phyloP scores from a whole-genome alignment of 2,113 vertebrate species.

The Carassius gibelio region DNA sequence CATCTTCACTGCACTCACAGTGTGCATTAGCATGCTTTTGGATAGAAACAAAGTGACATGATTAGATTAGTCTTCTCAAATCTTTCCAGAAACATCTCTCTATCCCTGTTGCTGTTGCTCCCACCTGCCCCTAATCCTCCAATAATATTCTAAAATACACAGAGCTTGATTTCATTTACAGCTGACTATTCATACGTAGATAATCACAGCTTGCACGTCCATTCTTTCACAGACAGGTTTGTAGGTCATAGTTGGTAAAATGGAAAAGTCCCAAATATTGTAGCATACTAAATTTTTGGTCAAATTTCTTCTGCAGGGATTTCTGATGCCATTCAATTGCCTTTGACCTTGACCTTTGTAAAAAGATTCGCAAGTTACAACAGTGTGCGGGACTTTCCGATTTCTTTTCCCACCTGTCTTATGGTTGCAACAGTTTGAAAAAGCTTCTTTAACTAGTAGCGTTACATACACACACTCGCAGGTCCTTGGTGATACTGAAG shows the following conservation, averaged over 20 bases:
- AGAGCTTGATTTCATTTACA: neutral
- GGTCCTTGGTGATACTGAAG: constrained; percentile 77
- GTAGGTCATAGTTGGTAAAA: neutral
- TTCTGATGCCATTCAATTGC: neutral
- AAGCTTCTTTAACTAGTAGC: neutral
- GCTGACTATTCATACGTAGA: neutral
- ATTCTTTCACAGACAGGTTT: neutral
- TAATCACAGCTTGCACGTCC: neutral
- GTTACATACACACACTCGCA: constrained; percentile 81
- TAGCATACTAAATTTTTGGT: neutral
- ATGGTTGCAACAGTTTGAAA: neutral
- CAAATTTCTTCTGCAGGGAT: neutral
- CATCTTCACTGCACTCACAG: constrained; percentile 71
- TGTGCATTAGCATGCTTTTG: constrained; percentile 63
- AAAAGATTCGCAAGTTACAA: neutral
- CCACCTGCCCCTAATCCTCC: neutral
- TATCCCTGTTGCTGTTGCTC: neutral
- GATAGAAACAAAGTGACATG: neutral
- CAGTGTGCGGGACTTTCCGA: neutral
- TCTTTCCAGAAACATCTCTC: neutral
- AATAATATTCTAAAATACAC: neutral
- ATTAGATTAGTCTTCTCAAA: constrained; percentile 17
- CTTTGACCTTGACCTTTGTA: neutral
- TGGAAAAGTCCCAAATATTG: neutral
- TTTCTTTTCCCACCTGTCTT: neutral